These are phyloP conservation scores for Agrotis puta DNA, from an alignment of 2,888 invertebrate species.

Conservation along the genomic window DNA sequence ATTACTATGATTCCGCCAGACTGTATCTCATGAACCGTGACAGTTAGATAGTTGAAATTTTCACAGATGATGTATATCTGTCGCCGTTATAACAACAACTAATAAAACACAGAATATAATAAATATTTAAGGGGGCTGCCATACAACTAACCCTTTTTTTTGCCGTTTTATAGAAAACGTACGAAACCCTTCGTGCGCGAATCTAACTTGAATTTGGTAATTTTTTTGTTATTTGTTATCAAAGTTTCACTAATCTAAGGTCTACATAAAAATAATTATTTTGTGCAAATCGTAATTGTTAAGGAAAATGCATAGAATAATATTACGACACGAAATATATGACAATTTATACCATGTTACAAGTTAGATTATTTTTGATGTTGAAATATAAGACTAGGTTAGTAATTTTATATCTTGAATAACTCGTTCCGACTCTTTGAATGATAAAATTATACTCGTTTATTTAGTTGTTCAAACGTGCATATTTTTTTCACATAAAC, in stretches of 20 bases:
- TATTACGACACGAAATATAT: conserved; percentile 26
- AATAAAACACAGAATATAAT: too few species aligned
- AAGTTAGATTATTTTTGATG: conserved; percentile 29
- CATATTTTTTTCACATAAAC: conserved; percentile 12
- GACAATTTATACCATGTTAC: conserved; percentile 14
- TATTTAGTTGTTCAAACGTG: conserved; percentile 2
- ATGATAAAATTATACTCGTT: conserved; percentile 16
- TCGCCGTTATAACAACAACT: too few species aligned
- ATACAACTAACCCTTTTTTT: too few species aligned
- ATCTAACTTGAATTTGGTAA: too few species aligned
- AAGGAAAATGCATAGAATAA: conserved; percentile 27
- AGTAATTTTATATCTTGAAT: conserved; percentile 12
- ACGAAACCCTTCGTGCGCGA: too few species aligned
- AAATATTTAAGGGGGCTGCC: too few species aligned
- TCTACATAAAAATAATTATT: conserved; percentile 10
- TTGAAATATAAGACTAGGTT: conserved; percentile 5
- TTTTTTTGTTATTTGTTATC: too few species aligned
- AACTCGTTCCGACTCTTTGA: not conserved
- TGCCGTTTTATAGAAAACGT: too few species aligned
- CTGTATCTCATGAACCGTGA: too few species aligned
- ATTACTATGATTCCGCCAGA: too few species aligned
- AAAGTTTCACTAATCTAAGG: not conserved
- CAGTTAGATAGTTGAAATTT: too few species aligned
- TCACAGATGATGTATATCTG: too few species aligned
- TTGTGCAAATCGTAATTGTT: conserved; percentile 1